Percentiles rank a stretch among this genome's conserved stretches.
Evolutionary conservation across 2,888 invertebrate species (phyloP).

Genomic region (Andricus curvator): DNA sequence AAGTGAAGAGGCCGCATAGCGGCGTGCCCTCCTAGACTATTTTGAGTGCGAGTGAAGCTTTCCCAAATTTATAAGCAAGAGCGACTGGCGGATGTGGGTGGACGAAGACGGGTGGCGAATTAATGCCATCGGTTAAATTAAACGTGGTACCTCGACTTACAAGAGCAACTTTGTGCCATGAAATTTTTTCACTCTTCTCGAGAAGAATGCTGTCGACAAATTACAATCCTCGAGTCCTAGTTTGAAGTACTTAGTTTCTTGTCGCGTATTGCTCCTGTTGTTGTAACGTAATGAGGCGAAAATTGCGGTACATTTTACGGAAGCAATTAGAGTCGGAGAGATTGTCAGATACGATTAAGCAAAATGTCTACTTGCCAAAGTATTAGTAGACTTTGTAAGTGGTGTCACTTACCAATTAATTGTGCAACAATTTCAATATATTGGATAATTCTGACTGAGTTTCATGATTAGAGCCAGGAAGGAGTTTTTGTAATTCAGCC

Average conservation of each 20-base stretch:
- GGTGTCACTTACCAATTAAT: slow-evolving; percentile 8
- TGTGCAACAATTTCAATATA: background rate
- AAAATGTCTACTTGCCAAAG: slow-evolving; percentile 14
- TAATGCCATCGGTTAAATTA: slow-evolving; percentile 71
- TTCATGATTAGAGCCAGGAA: background rate
- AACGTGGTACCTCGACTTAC: slow-evolving; percentile 61
- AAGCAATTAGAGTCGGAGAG: slow-evolving; percentile 10
- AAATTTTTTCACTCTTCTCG: slow-evolving; percentile 14
- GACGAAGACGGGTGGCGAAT: slow-evolving; percentile 66
- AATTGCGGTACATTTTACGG: background rate
- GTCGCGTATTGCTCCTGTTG: background rate
- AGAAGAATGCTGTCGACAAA: background rate
- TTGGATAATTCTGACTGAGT: background rate
- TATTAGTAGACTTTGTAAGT: background rate
- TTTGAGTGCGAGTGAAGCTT: slow-evolving; percentile 72
- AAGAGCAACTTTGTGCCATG: slow-evolving; percentile 44
- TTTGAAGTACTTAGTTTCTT: background rate
- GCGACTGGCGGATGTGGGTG: slow-evolving; percentile 62
- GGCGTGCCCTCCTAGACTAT: slow-evolving; percentile 69
- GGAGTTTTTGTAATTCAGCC: background rate
- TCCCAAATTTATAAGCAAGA: slow-evolving; percentile 75
- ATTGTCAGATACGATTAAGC: slow-evolving; percentile 1
- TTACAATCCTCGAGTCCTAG: background rate
- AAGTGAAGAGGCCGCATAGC: slow-evolving; percentile 45
- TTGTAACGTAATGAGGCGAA: background rate